Percentiles rank a stretch among this genome's conserved stretches.
These are phyloP conservation scores for Sarotherodon lohbergeri DNA, from an alignment of 2,113 vertebrate genomes.

Conservation along the genomic window DNA sequence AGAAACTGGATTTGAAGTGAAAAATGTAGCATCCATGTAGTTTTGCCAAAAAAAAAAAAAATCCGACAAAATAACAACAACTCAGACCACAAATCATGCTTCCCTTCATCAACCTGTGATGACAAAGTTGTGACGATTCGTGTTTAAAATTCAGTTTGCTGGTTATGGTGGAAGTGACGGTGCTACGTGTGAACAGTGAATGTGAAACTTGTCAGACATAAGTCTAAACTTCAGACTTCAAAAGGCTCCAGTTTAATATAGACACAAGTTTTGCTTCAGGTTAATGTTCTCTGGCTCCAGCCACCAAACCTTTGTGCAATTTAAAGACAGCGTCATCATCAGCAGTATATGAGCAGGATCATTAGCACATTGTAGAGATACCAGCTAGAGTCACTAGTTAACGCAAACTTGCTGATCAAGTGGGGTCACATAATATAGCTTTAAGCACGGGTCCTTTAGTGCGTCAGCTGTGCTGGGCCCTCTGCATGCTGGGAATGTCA, in stretches of 20 bases:
- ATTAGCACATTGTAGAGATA: not conserved
- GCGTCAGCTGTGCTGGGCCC: not conserved
- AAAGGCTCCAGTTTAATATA: not conserved
- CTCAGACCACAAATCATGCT: not conserved
- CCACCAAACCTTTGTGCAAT: not conserved
- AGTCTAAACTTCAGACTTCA: not conserved
- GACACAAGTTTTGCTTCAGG: not conserved
- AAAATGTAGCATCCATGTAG: not conserved
- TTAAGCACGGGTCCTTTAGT: not conserved
- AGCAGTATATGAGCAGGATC: not conserved
- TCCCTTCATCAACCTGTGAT: not conserved
- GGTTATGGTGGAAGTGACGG: not conserved
- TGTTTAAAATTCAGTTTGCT: not conserved
- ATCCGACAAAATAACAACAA: not conserved
- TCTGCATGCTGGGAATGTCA: not conserved
- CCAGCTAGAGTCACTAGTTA: not conserved
- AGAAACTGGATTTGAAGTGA: not conserved
- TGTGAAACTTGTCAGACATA: not conserved
- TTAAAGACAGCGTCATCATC: not conserved
- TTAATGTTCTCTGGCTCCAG: not conserved
- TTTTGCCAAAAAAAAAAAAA: not conserved
- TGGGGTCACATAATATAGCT: not conserved
- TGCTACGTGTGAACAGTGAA: not conserved
- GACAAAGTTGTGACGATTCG: not conserved
- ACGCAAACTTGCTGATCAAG: not conserved